phyloP scores from a whole-genome alignment of 2,888 invertebrate species.

The Scaptomyza caliginosa region DNA sequence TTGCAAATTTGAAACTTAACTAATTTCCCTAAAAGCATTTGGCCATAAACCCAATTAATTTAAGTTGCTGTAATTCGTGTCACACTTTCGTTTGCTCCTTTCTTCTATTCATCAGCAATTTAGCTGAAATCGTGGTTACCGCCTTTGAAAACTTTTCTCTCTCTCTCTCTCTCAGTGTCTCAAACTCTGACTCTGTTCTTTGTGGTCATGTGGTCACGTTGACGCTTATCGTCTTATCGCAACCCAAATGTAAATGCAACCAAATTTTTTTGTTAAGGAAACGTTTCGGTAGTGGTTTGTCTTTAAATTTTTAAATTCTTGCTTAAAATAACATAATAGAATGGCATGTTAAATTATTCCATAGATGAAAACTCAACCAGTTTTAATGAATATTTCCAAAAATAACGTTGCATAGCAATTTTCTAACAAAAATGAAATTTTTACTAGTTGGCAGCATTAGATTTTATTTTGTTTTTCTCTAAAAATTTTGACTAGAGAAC shows the following conservation, averaged over 20 bases:
- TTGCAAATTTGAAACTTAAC: slow-evolving; percentile 63
- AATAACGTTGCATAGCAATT: neutral
- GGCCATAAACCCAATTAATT: slow-evolving; percentile 79
- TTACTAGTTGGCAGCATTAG: neutral
- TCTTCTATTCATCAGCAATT: slow-evolving; percentile 33
- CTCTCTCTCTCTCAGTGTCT: neutral
- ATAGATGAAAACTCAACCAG: neutral
- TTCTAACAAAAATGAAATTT: neutral
- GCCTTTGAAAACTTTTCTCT: slow-evolving; percentile 32
- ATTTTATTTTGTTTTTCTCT: neutral
- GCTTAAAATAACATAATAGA: neutral
- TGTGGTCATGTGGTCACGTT: slow-evolving; percentile 18
- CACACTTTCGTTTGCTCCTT: slow-evolving; percentile 39
- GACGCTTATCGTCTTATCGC: slow-evolving; percentile 2
- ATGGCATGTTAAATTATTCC: no score
- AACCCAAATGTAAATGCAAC: neutral
- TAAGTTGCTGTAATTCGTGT: slow-evolving; percentile 70
- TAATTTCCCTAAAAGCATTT: slow-evolving; percentile 78
- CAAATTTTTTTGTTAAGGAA: slow-evolving; percentile 1
- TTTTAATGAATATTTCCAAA: neutral
- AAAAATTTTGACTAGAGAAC: neutral
- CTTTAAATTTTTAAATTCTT: neutral
- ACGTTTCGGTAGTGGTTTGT: neutral
- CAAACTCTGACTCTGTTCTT: neutral
- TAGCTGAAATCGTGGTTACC: slow-evolving; percentile 61